Evolutionary conservation across 2,888 invertebrate genomes (phyloP).

Genomic region (Melieria picta): DNA sequence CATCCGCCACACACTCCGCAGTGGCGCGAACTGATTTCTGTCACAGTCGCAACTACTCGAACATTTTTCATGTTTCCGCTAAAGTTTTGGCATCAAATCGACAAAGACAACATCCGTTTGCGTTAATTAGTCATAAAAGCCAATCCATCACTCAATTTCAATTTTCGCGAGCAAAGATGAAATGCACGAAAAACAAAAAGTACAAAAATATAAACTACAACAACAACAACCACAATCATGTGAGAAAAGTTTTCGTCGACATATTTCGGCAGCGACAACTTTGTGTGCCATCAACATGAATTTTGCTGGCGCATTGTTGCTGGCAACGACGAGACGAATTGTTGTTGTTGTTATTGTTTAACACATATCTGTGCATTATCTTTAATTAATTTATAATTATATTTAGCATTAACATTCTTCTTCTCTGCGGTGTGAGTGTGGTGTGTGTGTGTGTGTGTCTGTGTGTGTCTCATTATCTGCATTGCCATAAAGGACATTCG

Average conservation of each 20-base stretch:
- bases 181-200: background rate
- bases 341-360: no score
- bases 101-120: slow-evolving; percentile 27
- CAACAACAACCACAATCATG: no score
- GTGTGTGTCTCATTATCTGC: background rate
- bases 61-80: no score
- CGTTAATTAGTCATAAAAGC: slow-evolving; percentile 38
- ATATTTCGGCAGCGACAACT: no score
- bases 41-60: no score
- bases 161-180: slow-evolving; percentile 10
- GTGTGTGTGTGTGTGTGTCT: background rate
- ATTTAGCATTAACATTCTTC: slow-evolving; percentile 33
- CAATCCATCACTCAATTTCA: slow-evolving; percentile 38
- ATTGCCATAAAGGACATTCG: background rate
- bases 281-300: no score
- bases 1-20: no score
- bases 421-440: slow-evolving; percentile 13
- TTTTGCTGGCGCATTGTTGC: no score
- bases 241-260: no score
- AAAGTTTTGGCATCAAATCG: slow-evolving; percentile 21
- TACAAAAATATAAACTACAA: background rate
- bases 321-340: no score
- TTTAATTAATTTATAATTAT: slow-evolving; percentile 41
- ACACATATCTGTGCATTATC: slow-evolving; percentile 30
- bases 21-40: no score